Base-by-base conservation (phyloP, 2,888 invertebrate genomes). In the Hipparchia sbordonii region DNA sequence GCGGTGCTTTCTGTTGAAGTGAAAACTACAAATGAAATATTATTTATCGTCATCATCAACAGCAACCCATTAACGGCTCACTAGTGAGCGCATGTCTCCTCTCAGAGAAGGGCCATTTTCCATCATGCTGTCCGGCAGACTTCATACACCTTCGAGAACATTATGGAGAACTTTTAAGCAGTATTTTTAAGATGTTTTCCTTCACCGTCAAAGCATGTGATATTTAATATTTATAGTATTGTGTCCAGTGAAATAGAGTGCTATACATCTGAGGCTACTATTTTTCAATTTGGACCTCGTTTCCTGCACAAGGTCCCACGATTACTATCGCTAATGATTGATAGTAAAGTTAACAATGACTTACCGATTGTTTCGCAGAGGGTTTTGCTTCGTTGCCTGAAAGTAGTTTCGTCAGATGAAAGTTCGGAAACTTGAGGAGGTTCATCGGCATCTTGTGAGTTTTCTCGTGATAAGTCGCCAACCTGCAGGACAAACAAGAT, bases 311-410 rank as follows among this genome's bases (percentile, higher is more conserved):
- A 39, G 39, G 39, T 39, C 39, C 39, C 39, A 39, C 39, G 5
- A 39, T 39, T 6, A 45, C 10, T 45, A 61, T 45, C 12, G 48
- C 1, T 4, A 48, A 54, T n/a, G 54, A 6, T 6, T n/a, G 54
- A 6, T 6, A n/a, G 59, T 59, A 23, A 59, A 59, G 39, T 23
- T 59, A 3, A 62, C 13, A 62, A 13, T 48, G 52, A 39, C 85
- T 82, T 62, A 97, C 97, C 97, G 82, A 96, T 95, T 72, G 96
- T 95, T 88, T 98, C 98, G 80, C 98, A 97, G 79, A 98, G 95
- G n/a, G 98, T 98, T 94, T 97, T 98, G 94, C 98, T 98, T 82
- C 98, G 95, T 79, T 96, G 96, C 82, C 98, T 95, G 90, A 98
- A 98, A 5, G 84, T 79, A 67, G 86, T 95, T 67, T 91, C 92